Percentiles rank a stretch among this genome's conserved stretches.
Conservation (phyloP, 2,113 vertebrate species). For the Halichoeres trimaculatus region DNA sequence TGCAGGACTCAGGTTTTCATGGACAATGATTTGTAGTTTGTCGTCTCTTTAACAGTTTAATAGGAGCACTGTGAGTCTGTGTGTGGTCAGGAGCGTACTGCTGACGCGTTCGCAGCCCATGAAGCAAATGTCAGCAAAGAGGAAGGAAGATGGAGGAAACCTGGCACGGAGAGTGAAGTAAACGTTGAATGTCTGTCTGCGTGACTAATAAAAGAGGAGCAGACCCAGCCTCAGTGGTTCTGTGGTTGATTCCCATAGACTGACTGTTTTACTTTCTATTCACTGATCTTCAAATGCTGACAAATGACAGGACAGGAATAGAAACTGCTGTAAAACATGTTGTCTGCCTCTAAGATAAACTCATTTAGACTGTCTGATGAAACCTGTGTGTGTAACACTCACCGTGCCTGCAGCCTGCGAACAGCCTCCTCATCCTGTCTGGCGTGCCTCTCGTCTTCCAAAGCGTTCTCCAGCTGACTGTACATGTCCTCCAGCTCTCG, state of each 20-base stretch:
- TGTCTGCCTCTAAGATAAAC: no score
- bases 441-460: slow-evolving; percentile 92
- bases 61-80: background rate
- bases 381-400: slow-evolving; percentile 9
- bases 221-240: no score
- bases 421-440: slow-evolving; percentile 94
- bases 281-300: no score
- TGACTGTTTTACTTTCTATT: no score
- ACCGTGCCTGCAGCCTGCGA: slow-evolving; percentile 93
- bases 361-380: no score
- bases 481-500: slow-evolving; percentile 95
- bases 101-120: slow-evolving; percentile 8
- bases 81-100: no score
- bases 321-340: no score
- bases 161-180: slow-evolving; percentile 44
- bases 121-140: slow-evolving; percentile 73
- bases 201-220: background rate
- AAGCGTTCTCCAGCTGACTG: slow-evolving; percentile 89
- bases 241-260: no score
- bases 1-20: no score
- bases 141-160: slow-evolving; percentile 72
- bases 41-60: background rate
- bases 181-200: slow-evolving; percentile 15
- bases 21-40: no score
- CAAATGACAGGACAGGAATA: no score